These are phyloP conservation scores for Thalassaphorura encarpata DNA, from an alignment of 1,140 invertebrate species.

Conservation along the genomic window DNA sequence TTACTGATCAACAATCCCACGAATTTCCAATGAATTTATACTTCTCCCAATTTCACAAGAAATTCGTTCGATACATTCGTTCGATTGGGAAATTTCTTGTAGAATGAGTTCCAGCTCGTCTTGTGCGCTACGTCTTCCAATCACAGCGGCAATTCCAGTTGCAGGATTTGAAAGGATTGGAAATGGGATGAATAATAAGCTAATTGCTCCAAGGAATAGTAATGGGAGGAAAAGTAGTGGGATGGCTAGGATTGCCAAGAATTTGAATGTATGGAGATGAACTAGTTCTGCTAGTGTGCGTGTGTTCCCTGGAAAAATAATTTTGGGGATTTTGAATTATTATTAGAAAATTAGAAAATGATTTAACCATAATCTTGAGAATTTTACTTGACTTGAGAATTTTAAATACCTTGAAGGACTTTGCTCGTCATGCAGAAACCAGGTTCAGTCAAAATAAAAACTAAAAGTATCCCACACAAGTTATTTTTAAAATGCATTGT, in stretches of 20 bases:
- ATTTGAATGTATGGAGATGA: slow-evolving; percentile 1
- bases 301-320: too few relatives aligned
- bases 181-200: slow-evolving; percentile 3
- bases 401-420: too few relatives aligned
- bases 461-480: too few relatives aligned
- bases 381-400: too few relatives aligned
- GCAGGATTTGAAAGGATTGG: slow-evolving; percentile 1
- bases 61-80: background rate
- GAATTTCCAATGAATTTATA: background rate
- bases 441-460: too few relatives aligned
- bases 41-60: slow-evolving; percentile 9
- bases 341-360: too few relatives aligned
- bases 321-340: too few relatives aligned
- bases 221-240: slow-evolving; percentile 6
- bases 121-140: background rate
- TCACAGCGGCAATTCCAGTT: background rate
- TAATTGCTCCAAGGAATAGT: background rate
- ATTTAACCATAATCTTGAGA: too few relatives aligned
- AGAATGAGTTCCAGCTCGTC: background rate
- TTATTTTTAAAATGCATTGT: too few relatives aligned
- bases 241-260: background rate
- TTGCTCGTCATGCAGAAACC: too few relatives aligned
- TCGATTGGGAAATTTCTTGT: background rate
- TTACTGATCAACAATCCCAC: slow-evolving; percentile 9
- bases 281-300: slow-evolving; percentile 7